Evolutionary conservation across 2,888 invertebrate genomes (phyloP), one percentile per base, ranked within the genome.

Genomic region (Papilio elwesi): DNA sequence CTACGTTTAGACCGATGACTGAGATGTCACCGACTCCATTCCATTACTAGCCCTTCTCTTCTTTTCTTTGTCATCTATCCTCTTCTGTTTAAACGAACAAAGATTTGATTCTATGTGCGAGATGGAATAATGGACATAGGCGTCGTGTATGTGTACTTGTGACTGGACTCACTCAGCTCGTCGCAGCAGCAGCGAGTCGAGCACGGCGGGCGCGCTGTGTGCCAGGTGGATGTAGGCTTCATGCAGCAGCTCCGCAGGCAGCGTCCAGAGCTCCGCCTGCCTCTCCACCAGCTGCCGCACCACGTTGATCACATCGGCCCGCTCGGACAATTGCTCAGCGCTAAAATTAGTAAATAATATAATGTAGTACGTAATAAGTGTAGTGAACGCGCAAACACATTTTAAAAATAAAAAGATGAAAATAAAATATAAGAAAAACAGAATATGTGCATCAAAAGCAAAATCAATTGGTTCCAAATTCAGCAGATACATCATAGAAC

Each of bases 221-320:
- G 97, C 95, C 91, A 98, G 95, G 83, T 97, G 96, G 12, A 97
- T 95, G 88, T 98, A 97, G 9, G 98, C 96, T 84, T 98, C 97
- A 86, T 98, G 97, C 78, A 98, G 94, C 69, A 98, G 91, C 78
- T 97, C 97, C 0, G 97, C 96, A 11, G 97, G 95, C 68, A 98
- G 95, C 73, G 90, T 85, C 93, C 94, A 94, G 81, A 94, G 85
- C 86, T 95, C 95, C 80, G 96, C 97, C 73, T 98, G 94, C 73
- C 96, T 94, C 82, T 96, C 94, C 71, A 93, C 87, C 76, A 94
- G 86, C 77, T 85, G 92, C 74, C 98, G 95, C 16, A 98, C 96
- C 67, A 98, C 98, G 90, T 98, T 98, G 85, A 98, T 99, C 73
- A 98, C 97, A 86, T 98, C 98, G 62, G 96, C 95, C 49, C 98